Evolutionary conservation across 2,797 vertebrate species (phyloP).

Genomic region (Loriculus beryllinus): DNA sequence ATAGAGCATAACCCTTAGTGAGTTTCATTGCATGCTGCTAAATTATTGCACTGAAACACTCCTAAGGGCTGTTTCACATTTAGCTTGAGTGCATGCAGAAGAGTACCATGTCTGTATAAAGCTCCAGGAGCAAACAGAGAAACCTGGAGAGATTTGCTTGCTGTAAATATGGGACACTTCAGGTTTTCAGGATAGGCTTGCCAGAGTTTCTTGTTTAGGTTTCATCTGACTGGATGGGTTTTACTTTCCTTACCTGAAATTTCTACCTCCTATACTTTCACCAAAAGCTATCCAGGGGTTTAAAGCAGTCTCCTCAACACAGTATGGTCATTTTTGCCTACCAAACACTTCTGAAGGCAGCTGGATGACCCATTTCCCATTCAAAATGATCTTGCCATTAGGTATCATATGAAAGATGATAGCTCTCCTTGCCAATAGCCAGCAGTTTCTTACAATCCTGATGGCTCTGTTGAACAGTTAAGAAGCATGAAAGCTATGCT

Average conservation of each 20-base stretch:
- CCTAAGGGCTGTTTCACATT: neutral
- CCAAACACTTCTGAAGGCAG: neutral
- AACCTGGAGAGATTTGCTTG: neutral
- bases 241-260: neutral
- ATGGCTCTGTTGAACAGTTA: neutral
- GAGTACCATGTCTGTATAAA: neutral
- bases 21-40: neutral
- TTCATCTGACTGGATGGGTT: neutral
- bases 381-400: neutral
- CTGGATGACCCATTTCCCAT: neutral
- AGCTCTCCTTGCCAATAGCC: neutral
- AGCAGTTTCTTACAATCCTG: neutral
- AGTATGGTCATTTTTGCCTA: neutral
- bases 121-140: neutral
- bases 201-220: neutral
- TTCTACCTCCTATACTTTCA: neutral
- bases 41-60: neutral
- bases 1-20: neutral
- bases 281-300: neutral
- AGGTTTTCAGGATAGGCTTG: neutral
- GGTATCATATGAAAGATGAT: neutral
- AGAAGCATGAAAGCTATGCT: neutral
- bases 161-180: neutral
- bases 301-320: neutral
- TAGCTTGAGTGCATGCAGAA: neutral